phyloP scores from a whole-genome alignment of 92 coral and sea anemone genomes.

The Metridium senile region DNA sequence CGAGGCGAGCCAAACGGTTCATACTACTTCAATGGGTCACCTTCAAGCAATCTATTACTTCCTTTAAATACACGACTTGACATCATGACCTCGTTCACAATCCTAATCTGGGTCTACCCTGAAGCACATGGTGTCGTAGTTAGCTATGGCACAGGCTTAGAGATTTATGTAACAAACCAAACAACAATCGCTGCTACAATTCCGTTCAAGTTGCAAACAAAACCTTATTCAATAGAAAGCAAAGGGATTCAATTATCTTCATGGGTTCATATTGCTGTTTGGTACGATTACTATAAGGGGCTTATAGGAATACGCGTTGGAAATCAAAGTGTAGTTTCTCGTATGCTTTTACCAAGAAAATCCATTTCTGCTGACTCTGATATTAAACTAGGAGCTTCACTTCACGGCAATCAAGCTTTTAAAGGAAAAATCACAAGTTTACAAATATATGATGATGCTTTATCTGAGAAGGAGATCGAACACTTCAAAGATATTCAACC shows the following conservation, averaged over 20 bases:
- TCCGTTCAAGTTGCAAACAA: not conserved
- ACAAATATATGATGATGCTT: constrained; percentile 30
- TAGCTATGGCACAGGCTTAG: constrained; percentile 18
- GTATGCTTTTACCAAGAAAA: not conserved
- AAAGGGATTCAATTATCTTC: not conserved
- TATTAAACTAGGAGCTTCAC: constrained; percentile 12
- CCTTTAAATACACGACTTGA: constrained; percentile 14
- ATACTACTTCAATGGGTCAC: constrained; percentile 17
- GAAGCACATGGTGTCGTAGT: constrained; percentile 13
- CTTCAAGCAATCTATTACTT: not conserved
- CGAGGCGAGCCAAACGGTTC: constrained; percentile 3
- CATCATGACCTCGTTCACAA: constrained; percentile 5
- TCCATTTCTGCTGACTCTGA: not conserved
- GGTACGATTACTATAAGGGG: constrained; percentile 20
- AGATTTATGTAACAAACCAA: not conserved
- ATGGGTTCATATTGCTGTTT: constrained; percentile 23
- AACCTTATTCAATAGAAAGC: not conserved
- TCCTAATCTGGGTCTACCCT: constrained; percentile 21
- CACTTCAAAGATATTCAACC: not conserved
- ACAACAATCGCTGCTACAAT: constrained; percentile 9
- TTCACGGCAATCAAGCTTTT: not conserved
- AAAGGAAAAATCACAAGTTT: constrained; percentile 25
- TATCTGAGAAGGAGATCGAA: constrained; percentile 16
- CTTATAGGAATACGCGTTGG: constrained; percentile 10
- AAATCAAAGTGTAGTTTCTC: constrained; percentile 6